Evolutionary conservation across 2,113 vertebrate species (phyloP).

Genomic region (Microtus pennsylvanicus): DNA sequence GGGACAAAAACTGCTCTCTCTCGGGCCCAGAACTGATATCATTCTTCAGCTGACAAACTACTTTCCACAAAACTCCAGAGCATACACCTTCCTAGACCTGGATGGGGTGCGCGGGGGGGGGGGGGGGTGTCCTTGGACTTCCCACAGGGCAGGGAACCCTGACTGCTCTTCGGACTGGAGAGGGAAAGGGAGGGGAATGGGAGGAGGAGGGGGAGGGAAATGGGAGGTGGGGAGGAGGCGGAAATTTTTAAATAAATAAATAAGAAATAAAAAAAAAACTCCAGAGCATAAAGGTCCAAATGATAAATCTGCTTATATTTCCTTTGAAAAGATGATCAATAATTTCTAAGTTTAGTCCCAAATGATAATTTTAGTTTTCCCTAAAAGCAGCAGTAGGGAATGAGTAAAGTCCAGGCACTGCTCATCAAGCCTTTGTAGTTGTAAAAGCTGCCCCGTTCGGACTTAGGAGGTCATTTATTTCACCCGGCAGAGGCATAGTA

Average conservation of each 20-base stretch:
- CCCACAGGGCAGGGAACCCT: too few relatives aligned
- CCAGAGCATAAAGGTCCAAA: conserved; percentile 70
- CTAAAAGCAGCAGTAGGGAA: conserved; percentile 25
- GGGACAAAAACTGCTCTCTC: background rate
- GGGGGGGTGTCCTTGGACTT: too few relatives aligned
- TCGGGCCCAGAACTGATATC: background rate
- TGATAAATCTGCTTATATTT: conserved; percentile 48
- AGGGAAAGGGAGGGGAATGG: too few relatives aligned
- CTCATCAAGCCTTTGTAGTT: background rate
- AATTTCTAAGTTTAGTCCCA: background rate
- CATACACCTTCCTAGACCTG: background rate
- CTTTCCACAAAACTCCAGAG: conserved; percentile 81
- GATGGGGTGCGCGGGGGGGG: too few relatives aligned
- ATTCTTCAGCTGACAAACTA: conserved; percentile 71
- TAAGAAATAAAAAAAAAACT: conserved; percentile 58
- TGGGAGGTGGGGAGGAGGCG: too few relatives aligned
- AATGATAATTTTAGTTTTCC: conserved; percentile 45
- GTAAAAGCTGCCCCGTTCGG: conserved; percentile 45
- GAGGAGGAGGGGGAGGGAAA: too few relatives aligned
- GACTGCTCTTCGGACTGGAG: too few relatives aligned
- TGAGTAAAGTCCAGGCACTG: conserved; percentile 13
- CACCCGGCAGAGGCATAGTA: background rate
- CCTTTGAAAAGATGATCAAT: background rate
- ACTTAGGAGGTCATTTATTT: conserved; percentile 51
- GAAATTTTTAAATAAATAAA: too few relatives aligned